Evolutionary conservation across 2,888 invertebrate species (phyloP).

Genomic region (Heliconius erato): DNA sequence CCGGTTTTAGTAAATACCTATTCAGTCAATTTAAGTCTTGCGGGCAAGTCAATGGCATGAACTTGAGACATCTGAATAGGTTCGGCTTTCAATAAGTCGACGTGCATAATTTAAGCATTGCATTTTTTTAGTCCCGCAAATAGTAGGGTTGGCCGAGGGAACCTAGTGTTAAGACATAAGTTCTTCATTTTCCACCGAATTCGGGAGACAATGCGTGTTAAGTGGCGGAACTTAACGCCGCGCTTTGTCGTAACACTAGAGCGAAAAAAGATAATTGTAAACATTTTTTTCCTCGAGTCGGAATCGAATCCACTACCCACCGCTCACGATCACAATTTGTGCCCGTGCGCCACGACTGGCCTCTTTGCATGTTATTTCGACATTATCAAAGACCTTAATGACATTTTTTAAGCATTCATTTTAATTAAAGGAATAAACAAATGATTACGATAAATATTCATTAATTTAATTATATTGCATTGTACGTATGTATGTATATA

Average conservation of each 20-base stretch:
- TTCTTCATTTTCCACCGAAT: too few relatives aligned
- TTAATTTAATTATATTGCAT: slow-evolving; percentile 4
- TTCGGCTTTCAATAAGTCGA: background rate
- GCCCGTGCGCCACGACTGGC: too few relatives aligned
- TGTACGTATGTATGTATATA: background rate
- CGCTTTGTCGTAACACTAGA: too few relatives aligned
- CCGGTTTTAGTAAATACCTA: slow-evolving; percentile 9
- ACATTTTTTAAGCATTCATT: background rate
- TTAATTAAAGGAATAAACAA: background rate
- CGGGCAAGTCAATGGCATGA: slow-evolving; percentile 19
- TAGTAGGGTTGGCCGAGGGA: too few relatives aligned
- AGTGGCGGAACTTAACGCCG: too few relatives aligned
- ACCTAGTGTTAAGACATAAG: too few relatives aligned
- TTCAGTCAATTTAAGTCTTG: background rate
- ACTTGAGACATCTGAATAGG: slow-evolving; percentile 17
- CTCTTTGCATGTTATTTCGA: background rate
- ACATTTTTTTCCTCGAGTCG: too few relatives aligned
- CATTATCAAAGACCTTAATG: background rate
- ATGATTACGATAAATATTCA: slow-evolving; percentile 2
- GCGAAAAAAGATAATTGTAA: too few relatives aligned
- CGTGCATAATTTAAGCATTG: background rate
- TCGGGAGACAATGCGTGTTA: too few relatives aligned
- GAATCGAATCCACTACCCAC: too few relatives aligned
- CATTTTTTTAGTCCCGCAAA: too few relatives aligned
- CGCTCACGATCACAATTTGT: too few relatives aligned